Conservation (phyloP, 2,797 vertebrate genomes). For the Lithobates sylvaticus region DNA sequence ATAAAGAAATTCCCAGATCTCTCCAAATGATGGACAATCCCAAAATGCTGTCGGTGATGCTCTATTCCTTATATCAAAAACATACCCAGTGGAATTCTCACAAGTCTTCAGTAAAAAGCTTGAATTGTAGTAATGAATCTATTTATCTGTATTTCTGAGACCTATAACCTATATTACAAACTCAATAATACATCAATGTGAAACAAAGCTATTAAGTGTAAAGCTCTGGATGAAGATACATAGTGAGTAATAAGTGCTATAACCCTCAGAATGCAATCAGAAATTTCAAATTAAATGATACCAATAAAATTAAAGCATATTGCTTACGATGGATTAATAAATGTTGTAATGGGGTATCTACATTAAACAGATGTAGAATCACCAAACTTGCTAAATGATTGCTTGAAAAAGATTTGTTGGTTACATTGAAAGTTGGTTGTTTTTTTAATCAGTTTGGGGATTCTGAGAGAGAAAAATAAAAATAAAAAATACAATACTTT, state of each 20-base stretch:
- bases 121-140: not conserved
- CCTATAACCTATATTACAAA: not conserved
- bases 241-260: not conserved
- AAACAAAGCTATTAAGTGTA: not conserved
- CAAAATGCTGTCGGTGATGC: not conserved
- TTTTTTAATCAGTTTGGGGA: not conserved
- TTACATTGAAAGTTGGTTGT: not conserved
- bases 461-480: no score
- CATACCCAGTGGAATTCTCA: not conserved
- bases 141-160: not conserved
- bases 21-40: constrained; percentile 21
- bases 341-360: not conserved
- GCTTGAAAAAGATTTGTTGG: not conserved
- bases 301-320: not conserved
- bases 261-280: not conserved
- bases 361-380: not conserved
- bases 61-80: not conserved
- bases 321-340: no score
- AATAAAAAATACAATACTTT: no score
- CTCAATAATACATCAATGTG: not conserved
- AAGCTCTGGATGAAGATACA: not conserved
- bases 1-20: constrained; percentile 31
- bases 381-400: not conserved
- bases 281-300: not conserved
- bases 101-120: not conserved